Percentiles rank a stretch among this genome's conserved stretches.
Conservation (phyloP, 2,797 vertebrate species). For the Triplophysa bombifrons region DNA sequence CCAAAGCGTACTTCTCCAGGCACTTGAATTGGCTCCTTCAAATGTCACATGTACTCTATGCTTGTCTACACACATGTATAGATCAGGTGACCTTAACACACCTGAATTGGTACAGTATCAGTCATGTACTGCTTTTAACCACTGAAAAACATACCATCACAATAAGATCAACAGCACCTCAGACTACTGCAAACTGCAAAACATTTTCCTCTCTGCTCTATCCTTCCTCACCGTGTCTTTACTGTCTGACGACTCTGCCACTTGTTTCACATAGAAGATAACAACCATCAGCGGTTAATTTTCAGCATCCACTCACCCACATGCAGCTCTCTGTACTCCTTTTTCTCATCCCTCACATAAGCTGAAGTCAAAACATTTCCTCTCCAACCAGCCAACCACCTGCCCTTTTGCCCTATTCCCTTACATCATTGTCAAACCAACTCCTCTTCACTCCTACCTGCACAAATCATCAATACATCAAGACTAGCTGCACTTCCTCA, state of each 20-base stretch:
- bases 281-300: slow-evolving; percentile 21
- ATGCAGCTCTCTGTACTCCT: background rate
- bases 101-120: background rate
- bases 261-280: slow-evolving; percentile 20
- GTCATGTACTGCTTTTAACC: background rate
- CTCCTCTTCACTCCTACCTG: background rate
- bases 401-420: background rate
- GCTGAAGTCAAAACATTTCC: slow-evolving; percentile 17
- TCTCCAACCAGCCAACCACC: background rate
- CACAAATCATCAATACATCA: slow-evolving; percentile 2
- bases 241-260: background rate
- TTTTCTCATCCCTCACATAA: background rate
- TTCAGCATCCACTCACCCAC: background rate
- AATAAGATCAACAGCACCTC: slow-evolving; percentile 11
- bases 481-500: background rate
- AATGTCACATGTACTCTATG: background rate
- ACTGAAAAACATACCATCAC: slow-evolving; percentile 2
- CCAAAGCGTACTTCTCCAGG: background rate
- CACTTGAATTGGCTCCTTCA: background rate
- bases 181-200: background rate
- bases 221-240: background rate
- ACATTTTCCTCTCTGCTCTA: background rate
- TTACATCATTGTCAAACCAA: background rate
- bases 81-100: background rate
- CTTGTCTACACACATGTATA: background rate